Base-by-base conservation (phyloP, 2,888 invertebrate genomes). In the Philonicus albiceps region DNA sequence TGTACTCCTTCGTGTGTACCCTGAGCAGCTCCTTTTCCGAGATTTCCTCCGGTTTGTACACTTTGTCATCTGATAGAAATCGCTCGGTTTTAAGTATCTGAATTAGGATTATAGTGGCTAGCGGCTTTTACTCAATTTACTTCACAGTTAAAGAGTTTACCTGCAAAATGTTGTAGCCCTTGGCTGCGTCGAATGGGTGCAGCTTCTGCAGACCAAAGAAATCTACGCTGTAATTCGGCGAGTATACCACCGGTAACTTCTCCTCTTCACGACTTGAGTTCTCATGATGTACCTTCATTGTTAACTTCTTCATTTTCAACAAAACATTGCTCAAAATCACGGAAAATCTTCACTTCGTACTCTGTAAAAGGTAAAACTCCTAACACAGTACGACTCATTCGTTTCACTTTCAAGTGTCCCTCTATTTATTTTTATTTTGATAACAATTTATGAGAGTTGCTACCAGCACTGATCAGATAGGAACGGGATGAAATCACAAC, bases 111-210 rank as follows among this genome's bases (percentile, higher is more conserved):
- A 81, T 34, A 27, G 72, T 31, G 30, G 40, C 27, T 75, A 55
- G n/a, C 40, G 13, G 16, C 55, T 49, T 8, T 19, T 22, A 40
- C 3, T 64, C 2, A 37, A 72, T 34, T 27, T 64, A n/a, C 3
- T 19, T n/a, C 19, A 19, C n/a, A 86, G 49, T 37, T 87, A 86
- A 16, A 40, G 74, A 76, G 81, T 89, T 88, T 91, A 95, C 96
- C 93, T 94, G 93, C 89, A 95, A 94, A 88, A 98, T 94, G 90
- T 96, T 94, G 87, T 95, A 95, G 95, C 98, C 98, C 93, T 98
- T 98, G 88, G 95, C 94, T 0, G 97, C 94, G 93, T 98, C 98
- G 91, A 98, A 98, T 0, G 97, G 95, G 93, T 98, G 98, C 13
- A 97, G 93, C 91, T 95, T 96, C 91, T 98, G 97, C 87, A 98